A percentile compares a stretch with the other conserved stretches of the same genome.
Evolutionary conservation across 2,888 invertebrate genomes (phyloP).

Genomic region (Orthosia incerta): DNA sequence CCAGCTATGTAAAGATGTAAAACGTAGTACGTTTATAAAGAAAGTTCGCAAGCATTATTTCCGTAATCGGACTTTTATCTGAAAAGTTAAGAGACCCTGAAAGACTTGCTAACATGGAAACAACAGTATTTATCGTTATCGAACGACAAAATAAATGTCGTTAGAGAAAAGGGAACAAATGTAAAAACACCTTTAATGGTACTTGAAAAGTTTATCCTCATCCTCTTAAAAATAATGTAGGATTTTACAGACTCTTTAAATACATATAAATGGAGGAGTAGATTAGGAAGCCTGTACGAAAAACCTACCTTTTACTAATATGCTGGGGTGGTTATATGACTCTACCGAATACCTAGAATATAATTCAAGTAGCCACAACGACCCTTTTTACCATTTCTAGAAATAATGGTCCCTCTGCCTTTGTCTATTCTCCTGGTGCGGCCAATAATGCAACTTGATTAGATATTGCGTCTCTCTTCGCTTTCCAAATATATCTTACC

Average conservation of each 20-base stretch:
- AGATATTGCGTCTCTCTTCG: not conserved
- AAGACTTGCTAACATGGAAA: slow-evolving; percentile 3
- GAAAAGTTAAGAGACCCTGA: not conserved
- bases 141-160: slow-evolving; percentile 30
- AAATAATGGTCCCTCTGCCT: not conserved
- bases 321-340: not conserved
- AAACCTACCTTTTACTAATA: not conserved
- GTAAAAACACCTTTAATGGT: slow-evolving; percentile 1
- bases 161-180: slow-evolving; percentile 12
- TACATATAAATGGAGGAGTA: too few relatives aligned
- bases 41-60: not conserved
- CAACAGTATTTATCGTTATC: slow-evolving; percentile 20
- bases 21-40: not conserved
- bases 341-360: not conserved
- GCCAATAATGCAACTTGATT: not conserved
- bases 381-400: not conserved
- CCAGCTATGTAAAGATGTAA: too few relatives aligned
- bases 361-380: too few relatives aligned
- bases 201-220: not conserved
- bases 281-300: too few relatives aligned
- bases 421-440: not conserved
- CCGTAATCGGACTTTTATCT: not conserved
- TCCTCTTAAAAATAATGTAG: slow-evolving; percentile 2
- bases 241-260: not conserved
- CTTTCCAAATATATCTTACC: slow-evolving; percentile 40